Evolutionary conservation across 2,888 invertebrate species (phyloP), one percentile per base, ranked within the genome.

Genomic region (Mechanitis messenoides): DNA sequence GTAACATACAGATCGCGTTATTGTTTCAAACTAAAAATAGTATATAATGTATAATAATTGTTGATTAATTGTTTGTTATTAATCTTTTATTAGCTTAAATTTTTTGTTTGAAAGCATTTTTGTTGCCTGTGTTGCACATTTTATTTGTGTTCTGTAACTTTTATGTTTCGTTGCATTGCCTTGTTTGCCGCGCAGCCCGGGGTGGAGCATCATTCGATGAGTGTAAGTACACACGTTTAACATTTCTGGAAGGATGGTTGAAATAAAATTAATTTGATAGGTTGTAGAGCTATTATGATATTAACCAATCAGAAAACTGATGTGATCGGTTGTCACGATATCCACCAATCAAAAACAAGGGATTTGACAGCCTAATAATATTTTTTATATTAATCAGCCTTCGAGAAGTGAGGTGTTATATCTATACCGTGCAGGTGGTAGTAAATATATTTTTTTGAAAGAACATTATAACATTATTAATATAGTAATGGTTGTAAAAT

Each of bases 191-290:
- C 82, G 83, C 89, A 91, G 90, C 88, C 92, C 85, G 91, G 93
- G 92, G 93, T 92, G 88, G 93, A 93, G 92, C 93, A 92, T 88
- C 91, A 91, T 92, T 92, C 93, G 92, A 92, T 92, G 92, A 93
- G 92, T 93, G 93, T 94, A 92, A 92, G 93, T 91, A 83, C 74
- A 33, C 11, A n/a, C 12, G 53, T 55, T 46, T 31, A 9, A 33
- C n/a, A 35, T 45, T 50, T 28, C 31, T 50, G 42, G 9, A 9
- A 7, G 42, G 42, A 9, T 42, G 6, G 9, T 42, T 42, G 9
- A 42, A 9, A 42, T 42, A 42, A 11, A 42, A 7, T 9, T 42
- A 1, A 42, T 42, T 9, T 42, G 42, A 42, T 9, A 42, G 42
- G 9, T 38, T 38, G 5, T 6, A 38, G 38, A 38, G 38, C 7